These are phyloP conservation scores for Cavia porcellus DNA, from an alignment of 2,113 vertebrate genomes.

Conservation along the genomic window DNA sequence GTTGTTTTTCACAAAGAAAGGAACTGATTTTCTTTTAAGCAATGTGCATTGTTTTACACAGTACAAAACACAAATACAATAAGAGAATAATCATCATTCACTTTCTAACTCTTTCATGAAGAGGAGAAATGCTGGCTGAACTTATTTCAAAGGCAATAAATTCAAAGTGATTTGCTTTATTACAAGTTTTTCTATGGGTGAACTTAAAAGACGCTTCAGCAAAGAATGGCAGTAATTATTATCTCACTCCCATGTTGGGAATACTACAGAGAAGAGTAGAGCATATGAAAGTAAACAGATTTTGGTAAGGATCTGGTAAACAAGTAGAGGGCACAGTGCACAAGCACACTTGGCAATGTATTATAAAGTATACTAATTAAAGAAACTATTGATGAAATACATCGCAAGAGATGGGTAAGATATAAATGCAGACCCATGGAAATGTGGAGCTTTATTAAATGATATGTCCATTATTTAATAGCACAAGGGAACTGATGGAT, in stretches of 20 bases:
- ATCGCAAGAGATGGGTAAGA: not conserved
- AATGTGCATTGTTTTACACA: slow-evolving; percentile 53
- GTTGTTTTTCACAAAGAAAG: slow-evolving; percentile 28
- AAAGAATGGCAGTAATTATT: not conserved
- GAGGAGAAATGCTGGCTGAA: not conserved
- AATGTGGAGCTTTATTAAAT: not conserved
- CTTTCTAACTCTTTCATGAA: slow-evolving; percentile 16
- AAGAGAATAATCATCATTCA: slow-evolving; percentile 26
- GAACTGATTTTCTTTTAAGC: slow-evolving; percentile 55
- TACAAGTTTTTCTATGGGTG: not conserved
- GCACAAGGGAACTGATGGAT: not conserved
- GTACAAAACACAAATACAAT: slow-evolving; percentile 28
- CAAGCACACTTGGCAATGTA: no score
- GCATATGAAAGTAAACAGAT: not conserved
- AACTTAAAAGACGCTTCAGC: not conserved
- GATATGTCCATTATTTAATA: not conserved
- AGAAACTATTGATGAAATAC: not conserved
- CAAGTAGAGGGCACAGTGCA: not conserved
- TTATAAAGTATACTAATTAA: not conserved
- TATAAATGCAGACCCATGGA: not conserved
- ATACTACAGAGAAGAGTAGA: not conserved
- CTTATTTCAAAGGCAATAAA: slow-evolving; percentile 38
- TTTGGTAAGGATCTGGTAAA: not conserved
- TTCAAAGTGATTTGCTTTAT: not conserved
- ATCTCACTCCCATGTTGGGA: not conserved